Percentiles rank a stretch among this genome's conserved stretches.
phyloP scores from a whole-genome alignment of 2,888 invertebrate species.

The Deilephila porcellus region DNA sequence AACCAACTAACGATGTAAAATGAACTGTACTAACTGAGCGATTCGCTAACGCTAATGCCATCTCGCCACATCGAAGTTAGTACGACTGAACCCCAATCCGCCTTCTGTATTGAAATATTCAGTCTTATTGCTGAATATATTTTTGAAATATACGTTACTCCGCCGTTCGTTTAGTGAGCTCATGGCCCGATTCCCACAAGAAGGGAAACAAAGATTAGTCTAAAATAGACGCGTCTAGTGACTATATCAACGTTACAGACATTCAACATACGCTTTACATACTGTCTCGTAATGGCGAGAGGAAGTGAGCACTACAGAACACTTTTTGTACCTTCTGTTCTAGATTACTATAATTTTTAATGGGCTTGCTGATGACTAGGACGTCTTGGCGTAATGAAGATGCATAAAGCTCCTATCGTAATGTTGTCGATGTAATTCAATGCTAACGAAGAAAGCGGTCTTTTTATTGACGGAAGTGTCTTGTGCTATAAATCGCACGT shows the following conservation, averaged over 20 bases:
- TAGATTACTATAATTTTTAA: conserved; percentile 20
- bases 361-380: conserved; percentile 13
- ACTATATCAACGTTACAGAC: not conserved
- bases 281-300: conserved; percentile 1
- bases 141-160: conserved; percentile 11
- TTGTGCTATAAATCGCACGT: not conserved
- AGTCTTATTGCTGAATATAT: conserved; percentile 6
- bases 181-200: conserved; percentile 12
- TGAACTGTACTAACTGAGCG: conserved; percentile 11
- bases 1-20: not conserved
- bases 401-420: conserved; percentile 4
- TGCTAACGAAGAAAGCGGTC: not conserved
- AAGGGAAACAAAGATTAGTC: not conserved
- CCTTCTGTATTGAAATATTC: conserved; percentile 23
- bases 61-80: not conserved
- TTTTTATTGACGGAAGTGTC: conserved; percentile 2
- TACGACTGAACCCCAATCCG: not conserved
- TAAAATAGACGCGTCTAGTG: not conserved
- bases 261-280: conserved; percentile 13
- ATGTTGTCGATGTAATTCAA: not conserved
- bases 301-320: conserved; percentile 8
- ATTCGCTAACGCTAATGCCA: not conserved
- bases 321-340: conserved; percentile 16
- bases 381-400: not conserved
- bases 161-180: conserved; percentile 7